Conservation (phyloP, 2,113 vertebrate species). For the Micromys minutus region DNA sequence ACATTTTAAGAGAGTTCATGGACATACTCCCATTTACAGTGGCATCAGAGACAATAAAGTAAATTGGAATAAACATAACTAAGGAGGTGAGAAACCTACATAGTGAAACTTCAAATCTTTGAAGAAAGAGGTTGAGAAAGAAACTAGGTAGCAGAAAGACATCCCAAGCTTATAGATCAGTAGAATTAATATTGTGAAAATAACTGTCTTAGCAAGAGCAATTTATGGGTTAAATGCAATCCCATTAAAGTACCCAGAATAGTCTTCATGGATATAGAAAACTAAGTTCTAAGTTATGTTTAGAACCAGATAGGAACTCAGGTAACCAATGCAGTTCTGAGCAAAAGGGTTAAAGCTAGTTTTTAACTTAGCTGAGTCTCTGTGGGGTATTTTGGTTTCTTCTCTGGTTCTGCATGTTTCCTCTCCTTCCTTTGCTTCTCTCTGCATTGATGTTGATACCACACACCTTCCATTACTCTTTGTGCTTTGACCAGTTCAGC, state of each 20-base stretch:
- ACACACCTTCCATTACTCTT: background rate
- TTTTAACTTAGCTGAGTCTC: background rate
- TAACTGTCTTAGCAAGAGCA: background rate
- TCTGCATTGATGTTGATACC: background rate
- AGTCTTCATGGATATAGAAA: background rate
- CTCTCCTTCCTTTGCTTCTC: background rate
- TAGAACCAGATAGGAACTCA: background rate
- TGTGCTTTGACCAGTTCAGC: background rate
- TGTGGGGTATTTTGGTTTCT: background rate
- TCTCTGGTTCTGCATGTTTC: background rate
- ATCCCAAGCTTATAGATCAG: background rate
- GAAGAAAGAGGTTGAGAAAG: background rate
- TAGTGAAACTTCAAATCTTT: background rate
- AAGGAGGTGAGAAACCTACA: background rate
- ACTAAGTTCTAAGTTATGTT: background rate
- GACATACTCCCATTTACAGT: background rate
- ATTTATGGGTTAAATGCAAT: background rate
- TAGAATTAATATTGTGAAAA: background rate
- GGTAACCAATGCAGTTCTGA: background rate
- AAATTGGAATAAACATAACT: background rate
- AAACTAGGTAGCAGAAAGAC: background rate
- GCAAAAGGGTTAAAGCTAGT: background rate
- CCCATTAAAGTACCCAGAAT: background rate
- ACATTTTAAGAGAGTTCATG: background rate
- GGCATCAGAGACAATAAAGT: background rate